Evolutionary conservation across 1,140 invertebrate genomes (phyloP), one percentile per base, ranked within the genome.

Genomic region (Sinella curviseta): DNA sequence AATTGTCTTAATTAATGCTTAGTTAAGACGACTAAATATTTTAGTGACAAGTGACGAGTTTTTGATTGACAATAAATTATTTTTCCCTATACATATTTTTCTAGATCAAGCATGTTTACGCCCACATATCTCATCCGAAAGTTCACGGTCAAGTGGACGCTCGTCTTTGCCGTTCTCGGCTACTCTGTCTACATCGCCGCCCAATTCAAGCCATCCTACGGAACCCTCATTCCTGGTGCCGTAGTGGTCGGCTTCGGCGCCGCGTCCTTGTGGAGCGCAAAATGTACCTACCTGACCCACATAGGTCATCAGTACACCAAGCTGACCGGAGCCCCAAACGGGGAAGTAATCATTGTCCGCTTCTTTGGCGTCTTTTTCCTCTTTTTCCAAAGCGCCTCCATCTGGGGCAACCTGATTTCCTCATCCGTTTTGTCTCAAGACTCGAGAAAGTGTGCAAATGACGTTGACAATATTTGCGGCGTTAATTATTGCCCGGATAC

Each of bases 61-160:
- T n/a, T n/a, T n/a, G n/a, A n/a, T n/a, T 96, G 0, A n/a, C n/a
- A n/a, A n/a, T n/a, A n/a, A n/a, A n/a, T n/a, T n/a, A n/a, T n/a
- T n/a, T n/a, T 48, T 34, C 31, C 70, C 12, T 16, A 74, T 74
- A 4, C 16, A 39, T 3, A 4, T 75, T 74, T 74, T 14, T n/a
- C 3, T 33, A 70, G 26, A 4, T 70, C 65, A 8, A 70, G 65
- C 65, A 70, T 70, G 65, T 70, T 70, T 24, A 14, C 31, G 65
- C 65, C 65, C 30, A 70, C 65, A 14, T 33, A 12, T 31, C 65
- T 70, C 8, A 70, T 70, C 31, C 65, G 65, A 14, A 90, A 92
- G 84, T 89, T 99, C 78, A 97, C 95, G 12, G 95, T 95, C 75
- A 99, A 99, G 88, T 96, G 95, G 94, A 98, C 97, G 0, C 89